Evolutionary conservation across 92 coral and sea anemone species (phyloP).

Genomic region (Chrysogorgia sp.): DNA sequence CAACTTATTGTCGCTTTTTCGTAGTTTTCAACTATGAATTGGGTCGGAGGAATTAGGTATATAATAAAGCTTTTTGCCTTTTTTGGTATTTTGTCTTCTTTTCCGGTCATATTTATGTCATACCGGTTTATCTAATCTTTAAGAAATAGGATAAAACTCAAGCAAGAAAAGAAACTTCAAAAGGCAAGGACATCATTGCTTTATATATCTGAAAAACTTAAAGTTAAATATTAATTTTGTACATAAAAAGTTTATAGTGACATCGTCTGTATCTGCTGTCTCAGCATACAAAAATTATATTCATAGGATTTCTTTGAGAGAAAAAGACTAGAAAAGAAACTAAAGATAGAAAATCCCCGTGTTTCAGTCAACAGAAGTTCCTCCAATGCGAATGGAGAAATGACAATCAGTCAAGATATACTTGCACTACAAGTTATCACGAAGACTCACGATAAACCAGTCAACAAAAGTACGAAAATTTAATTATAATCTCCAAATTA

Average conservation of each 20-base stretch:
- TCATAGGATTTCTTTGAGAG: slow-evolving; percentile 36
- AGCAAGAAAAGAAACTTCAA: slow-evolving; percentile 41
- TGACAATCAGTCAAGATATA: slow-evolving; percentile 35
- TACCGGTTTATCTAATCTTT: neutral
- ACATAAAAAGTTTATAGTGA: no score
- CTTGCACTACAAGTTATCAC: slow-evolving; percentile 36
- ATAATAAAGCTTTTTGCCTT: neutral
- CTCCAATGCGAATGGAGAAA: neutral
- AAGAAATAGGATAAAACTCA: slow-evolving; percentile 36
- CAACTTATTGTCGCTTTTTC: neutral
- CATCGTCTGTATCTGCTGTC: no score
- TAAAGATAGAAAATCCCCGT: slow-evolving; percentile 14
- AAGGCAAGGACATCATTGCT: neutral
- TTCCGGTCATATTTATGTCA: neutral
- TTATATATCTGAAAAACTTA: no score
- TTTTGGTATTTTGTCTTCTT: neutral
- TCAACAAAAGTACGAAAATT: slow-evolving; percentile 31
- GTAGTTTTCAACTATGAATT: slow-evolving; percentile 6
- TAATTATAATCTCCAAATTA: neutral
- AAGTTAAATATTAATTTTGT: no score
- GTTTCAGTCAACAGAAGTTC: neutral
- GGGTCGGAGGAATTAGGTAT: slow-evolving; percentile 49
- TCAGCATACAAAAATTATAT: neutral
- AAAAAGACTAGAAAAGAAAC: slow-evolving; percentile 25
- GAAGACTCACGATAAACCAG: slow-evolving; percentile 35